A percentile compares a stretch with the other conserved stretches of the same genome.
Evolutionary conservation across 2,888 invertebrate genomes (phyloP).

Genomic region (Tuta absoluta): DNA sequence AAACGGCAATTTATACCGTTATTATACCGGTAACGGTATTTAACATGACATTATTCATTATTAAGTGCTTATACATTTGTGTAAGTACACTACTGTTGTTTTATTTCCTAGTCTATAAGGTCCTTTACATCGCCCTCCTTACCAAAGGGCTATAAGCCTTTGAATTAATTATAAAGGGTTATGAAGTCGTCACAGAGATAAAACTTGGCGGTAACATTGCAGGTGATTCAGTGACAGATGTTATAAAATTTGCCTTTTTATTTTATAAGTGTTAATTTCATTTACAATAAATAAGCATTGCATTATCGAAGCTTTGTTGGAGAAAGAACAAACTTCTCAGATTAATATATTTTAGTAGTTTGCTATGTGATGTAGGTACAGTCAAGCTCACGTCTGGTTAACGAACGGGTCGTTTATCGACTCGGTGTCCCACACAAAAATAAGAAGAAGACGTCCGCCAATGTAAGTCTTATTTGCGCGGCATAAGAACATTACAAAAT

Average conservation of each 20-base stretch:
- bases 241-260: conserved; percentile 30
- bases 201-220: conserved; percentile 36
- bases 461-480: too few species aligned
- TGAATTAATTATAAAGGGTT: conserved; percentile 46
- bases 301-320: background rate
- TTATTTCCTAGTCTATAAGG: background rate
- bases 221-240: conserved; percentile 44
- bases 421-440: too few species aligned
- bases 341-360: background rate
- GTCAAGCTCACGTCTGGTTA: too few species aligned
- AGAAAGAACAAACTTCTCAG: background rate
- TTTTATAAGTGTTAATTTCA: background rate
- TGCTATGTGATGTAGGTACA: too few species aligned
- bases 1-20: too few species aligned
- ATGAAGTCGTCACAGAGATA: conserved; percentile 42
- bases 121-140: conserved; percentile 32
- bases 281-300: background rate
- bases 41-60: background rate
- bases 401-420: too few species aligned
- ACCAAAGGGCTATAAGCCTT: conserved; percentile 40
- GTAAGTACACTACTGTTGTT: background rate
- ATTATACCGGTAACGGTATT: too few species aligned
- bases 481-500: too few species aligned
- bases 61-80: background rate
- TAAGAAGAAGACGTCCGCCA: too few species aligned